phyloP scores from a whole-genome alignment of 2,797 vertebrate genomes.

The Pantherophis alleghaniensis region DNA sequence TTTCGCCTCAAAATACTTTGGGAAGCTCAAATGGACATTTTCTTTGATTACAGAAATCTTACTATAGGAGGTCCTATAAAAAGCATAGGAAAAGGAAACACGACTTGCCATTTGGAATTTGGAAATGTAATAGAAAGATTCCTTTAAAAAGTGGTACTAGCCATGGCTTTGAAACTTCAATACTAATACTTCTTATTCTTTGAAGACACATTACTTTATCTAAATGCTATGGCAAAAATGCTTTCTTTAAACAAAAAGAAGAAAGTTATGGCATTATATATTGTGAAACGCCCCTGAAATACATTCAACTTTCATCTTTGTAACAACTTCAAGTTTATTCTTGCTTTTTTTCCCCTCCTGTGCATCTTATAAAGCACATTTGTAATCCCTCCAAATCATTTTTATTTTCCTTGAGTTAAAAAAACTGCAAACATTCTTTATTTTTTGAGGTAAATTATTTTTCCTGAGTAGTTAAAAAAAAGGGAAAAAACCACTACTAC shows the following conservation, averaged over 20 bases:
- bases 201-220: slow-evolving; percentile 57
- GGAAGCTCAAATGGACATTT: not conserved
- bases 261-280: slow-evolving; percentile 50
- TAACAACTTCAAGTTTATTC: slow-evolving; percentile 88
- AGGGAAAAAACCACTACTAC: slow-evolving; percentile 59
- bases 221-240: slow-evolving; percentile 46
- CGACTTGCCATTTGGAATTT: not conserved
- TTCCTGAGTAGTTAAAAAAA: slow-evolving; percentile 78
- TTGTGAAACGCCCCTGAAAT: slow-evolving; percentile 87
- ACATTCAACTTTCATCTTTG: slow-evolving; percentile 95
- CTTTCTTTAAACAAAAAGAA: slow-evolving; percentile 23
- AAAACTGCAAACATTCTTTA: slow-evolving; percentile 63
- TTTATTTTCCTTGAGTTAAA: slow-evolving; percentile 45
- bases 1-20: not conserved
- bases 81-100: not conserved
- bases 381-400: slow-evolving; percentile 48
- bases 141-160: slow-evolving; percentile 63
- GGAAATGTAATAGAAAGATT: slow-evolving; percentile 21
- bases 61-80: not conserved
- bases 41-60: not conserved
- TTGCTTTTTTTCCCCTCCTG: slow-evolving; percentile 51
- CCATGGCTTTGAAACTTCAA: slow-evolving; percentile 38
- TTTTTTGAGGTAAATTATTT: slow-evolving; percentile 82
- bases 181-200: slow-evolving; percentile 35
- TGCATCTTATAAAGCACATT: slow-evolving; percentile 29